phyloP scores from a whole-genome alignment of 2,888 invertebrate genomes.

The Drosophila vallismaia region DNA sequence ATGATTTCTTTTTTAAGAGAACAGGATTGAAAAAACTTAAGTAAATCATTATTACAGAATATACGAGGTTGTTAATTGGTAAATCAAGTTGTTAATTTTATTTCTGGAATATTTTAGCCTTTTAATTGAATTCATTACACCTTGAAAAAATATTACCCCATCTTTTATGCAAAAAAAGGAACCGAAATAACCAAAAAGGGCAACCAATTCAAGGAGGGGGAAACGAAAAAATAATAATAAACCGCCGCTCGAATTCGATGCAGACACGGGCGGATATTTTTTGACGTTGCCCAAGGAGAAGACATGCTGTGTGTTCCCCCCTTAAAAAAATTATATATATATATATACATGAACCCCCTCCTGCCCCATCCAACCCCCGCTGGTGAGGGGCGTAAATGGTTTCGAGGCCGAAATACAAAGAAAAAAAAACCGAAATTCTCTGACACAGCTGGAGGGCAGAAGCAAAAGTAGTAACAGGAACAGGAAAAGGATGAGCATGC shows the following conservation, averaged over 20 bases:
- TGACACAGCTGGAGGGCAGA: conserved; percentile 71
- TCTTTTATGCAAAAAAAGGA: background rate
- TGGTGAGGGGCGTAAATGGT: conserved; percentile 69
- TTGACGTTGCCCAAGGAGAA: conserved; percentile 71
- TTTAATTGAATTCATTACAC: conserved; percentile 46
- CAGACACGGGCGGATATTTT: conserved; percentile 81
- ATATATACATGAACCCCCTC: background rate
- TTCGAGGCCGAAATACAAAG: conserved; percentile 55
- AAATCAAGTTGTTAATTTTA: background rate
- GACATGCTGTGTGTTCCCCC: conserved; percentile 67
- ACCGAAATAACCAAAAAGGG: conserved; percentile 4
- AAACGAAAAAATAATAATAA: conserved; percentile 62
- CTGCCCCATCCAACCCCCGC: conserved; percentile 10
- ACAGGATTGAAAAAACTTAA: background rate
- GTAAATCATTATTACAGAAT: conserved; percentile 3
- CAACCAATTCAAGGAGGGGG: conserved; percentile 8
- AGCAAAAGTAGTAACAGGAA: conserved; percentile 47
- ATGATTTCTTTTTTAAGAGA: conserved; percentile 2
- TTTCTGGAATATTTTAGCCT: conserved; percentile 3
- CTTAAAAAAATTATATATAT: background rate
- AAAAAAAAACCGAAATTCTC: conserved; percentile 28
- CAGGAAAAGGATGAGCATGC: conserved; percentile 29
- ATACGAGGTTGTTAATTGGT: background rate
- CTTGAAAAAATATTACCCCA: conserved; percentile 13
- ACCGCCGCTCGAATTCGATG: conserved; percentile 61